A percentile compares a stretch with the other conserved stretches of the same genome.
phyloP scores from a whole-genome alignment of 2,888 invertebrate genomes.

The Chrysolina oricalcia region DNA sequence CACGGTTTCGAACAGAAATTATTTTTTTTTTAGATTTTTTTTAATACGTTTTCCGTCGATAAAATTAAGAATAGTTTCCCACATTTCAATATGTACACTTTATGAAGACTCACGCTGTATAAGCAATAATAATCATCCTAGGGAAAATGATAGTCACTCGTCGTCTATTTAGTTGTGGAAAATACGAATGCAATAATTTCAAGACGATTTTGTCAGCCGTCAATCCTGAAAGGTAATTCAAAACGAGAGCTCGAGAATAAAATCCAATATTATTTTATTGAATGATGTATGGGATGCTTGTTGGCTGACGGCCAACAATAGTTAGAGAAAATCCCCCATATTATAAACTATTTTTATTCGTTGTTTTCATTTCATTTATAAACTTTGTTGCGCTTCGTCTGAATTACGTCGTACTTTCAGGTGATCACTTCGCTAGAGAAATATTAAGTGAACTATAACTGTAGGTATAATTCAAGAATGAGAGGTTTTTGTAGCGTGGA shows the following conservation, averaged over 20 bases:
- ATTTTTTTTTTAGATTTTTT: no score
- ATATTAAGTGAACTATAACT: constrained; percentile 24
- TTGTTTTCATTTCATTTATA: constrained; percentile 45
- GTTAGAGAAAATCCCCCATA: constrained; percentile 36
- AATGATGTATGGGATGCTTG: constrained; percentile 37
- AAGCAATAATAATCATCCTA: no score
- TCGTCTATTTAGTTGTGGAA: no score
- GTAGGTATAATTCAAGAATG: constrained; percentile 10
- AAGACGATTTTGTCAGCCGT: constrained; percentile 44
- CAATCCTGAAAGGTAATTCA: constrained; percentile 58
- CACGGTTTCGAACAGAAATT: no score
- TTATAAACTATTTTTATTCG: constrained; percentile 43
- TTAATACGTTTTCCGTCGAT: no score
- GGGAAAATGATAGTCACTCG: no score
- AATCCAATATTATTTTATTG: constrained; percentile 55
- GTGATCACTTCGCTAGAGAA: constrained; percentile 21
- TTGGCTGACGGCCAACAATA: constrained; percentile 35
- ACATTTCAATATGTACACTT: no score
- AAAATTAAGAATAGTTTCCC: no score
- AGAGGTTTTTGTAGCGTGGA: background rate
- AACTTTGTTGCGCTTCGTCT: constrained; percentile 38
- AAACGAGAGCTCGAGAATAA: constrained; percentile 58
- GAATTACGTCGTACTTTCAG: constrained; percentile 30
- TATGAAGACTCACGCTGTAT: no score
- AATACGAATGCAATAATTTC: no score